phyloP scores from a whole-genome alignment of 2,888 invertebrate species.

The Lasius platythorax region DNA sequence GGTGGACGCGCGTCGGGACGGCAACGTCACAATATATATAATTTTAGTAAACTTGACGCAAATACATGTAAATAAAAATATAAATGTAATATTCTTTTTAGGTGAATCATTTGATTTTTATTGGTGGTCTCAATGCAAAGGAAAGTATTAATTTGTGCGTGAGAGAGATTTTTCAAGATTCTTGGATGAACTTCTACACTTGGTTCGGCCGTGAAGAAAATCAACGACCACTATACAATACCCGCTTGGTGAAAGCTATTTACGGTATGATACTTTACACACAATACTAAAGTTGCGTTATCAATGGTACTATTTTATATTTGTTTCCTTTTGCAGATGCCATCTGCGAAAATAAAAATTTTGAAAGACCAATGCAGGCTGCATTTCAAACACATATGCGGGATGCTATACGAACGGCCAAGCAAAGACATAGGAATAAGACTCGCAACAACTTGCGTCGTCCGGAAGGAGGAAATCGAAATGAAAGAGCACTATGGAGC shows the following conservation, averaged over 20 bases:
- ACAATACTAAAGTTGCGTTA: neutral
- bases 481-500: neutral
- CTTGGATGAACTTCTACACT: neutral
- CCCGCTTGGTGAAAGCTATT: neutral
- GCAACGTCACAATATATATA: no score
- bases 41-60: no score
- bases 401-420: neutral
- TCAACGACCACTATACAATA: constrained; percentile 3
- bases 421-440: neutral
- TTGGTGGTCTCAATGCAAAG: constrained; percentile 5
- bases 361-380: constrained; percentile 1
- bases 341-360: constrained; percentile 9
- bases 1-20: no score
- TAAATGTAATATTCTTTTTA: neutral
- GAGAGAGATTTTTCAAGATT: neutral
- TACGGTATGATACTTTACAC: constrained; percentile 6
- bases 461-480: neutral
- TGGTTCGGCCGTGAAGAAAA: constrained; percentile 9
- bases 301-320: constrained; percentile 1
- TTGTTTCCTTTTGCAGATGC: neutral
- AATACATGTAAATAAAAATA: neutral
- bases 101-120: constrained; percentile 4
- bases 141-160: neutral
- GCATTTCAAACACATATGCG: neutral
- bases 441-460: neutral